Evolutionary conservation across 2,113 vertebrate species (phyloP), one percentile per base, ranked within the genome.

Genomic region (Verasper variegatus): DNA sequence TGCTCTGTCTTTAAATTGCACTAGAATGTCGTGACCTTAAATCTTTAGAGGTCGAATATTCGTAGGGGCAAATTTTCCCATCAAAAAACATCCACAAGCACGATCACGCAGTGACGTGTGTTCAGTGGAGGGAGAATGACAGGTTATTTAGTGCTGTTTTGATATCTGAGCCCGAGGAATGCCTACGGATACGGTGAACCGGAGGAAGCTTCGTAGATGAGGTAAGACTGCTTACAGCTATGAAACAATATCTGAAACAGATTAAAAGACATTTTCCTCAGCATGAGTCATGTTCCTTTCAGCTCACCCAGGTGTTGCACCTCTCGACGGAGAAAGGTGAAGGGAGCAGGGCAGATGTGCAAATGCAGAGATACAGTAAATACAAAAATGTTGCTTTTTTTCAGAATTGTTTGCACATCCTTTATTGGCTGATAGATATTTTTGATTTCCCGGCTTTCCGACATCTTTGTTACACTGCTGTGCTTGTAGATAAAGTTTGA

Each of bases 161-260:
- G 93, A 94, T 93, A 92, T 92, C 78, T 81, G 89, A 94, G 91
- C 91, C 88, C 12, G 56, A 92, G 92, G 92, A 92, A 93, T 90
- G 89, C 92, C 88, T 91, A 69, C 81, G 90, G 90, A 93, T 90
- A 92, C 87, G 91, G 65, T 88, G 80, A 90, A 87, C 86, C 77
- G 64, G 84, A 88, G 89, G 86, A 89, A 93, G 85, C 82, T 80
- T 87, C 87, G 76, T 11, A 87, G 92, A 93, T 93, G 94, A 94
- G 92, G 92, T 94, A 93, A 94, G 90, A 92, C 68, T 74, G 94
- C 95, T 95, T 74, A 92, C 83, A 93, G 94, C 93, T 92, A 94
- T 94, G 93, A 94, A 95, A 95, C 92, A 82, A 86, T 93, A 94
- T 93, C 93, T 94, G 91, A 92, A 90, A 89, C 87, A 92, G 88